Conservation (phyloP, 1,140 invertebrate species). For the Drosophila azteca region DNA sequence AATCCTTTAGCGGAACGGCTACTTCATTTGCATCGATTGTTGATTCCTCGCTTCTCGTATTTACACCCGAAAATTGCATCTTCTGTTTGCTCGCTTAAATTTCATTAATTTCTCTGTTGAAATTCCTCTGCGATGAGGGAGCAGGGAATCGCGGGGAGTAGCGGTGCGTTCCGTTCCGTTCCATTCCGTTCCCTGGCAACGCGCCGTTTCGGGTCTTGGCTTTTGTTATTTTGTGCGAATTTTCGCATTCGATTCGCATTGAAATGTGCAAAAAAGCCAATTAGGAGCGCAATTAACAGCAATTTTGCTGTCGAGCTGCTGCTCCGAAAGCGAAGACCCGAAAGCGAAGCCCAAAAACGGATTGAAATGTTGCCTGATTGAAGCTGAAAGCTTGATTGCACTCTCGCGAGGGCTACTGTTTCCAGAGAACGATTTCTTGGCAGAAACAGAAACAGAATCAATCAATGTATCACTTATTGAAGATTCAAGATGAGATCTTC, state of each 20-base stretch:
- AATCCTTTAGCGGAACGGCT: conserved; percentile 41
- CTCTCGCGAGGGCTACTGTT: no score
- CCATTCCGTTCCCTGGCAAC: conserved; percentile 19
- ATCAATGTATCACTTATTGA: no score
- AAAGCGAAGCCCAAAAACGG: conserved; percentile 24
- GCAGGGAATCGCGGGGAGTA: neutral
- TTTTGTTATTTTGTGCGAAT: conserved; percentile 76
- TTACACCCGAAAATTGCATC: conserved; percentile 62
- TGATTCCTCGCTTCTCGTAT: conserved; percentile 5
- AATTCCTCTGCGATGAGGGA: no score
- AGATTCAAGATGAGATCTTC: no score
- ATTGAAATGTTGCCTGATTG: conserved; percentile 9
- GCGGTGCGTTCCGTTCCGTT: neutral
- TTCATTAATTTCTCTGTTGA: conserved; percentile 60
- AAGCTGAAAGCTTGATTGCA: conserved; percentile 17
- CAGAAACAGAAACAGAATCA: neutral
- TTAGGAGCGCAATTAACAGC: conserved; percentile 72
- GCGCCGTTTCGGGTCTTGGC: conserved; percentile 29
- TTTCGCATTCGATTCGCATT: conserved; percentile 70
- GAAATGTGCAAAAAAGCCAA: conserved; percentile 74
- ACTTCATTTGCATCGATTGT: conserved; percentile 75
- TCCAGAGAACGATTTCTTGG: conserved; percentile 7
- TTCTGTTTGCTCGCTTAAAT: conserved; percentile 43
- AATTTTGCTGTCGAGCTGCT: conserved; percentile 47
- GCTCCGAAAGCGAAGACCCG: conserved; percentile 33